These are phyloP conservation scores for Chrosomus eos DNA, from an alignment of 2,797 vertebrate genomes.

Conservation along the genomic window DNA sequence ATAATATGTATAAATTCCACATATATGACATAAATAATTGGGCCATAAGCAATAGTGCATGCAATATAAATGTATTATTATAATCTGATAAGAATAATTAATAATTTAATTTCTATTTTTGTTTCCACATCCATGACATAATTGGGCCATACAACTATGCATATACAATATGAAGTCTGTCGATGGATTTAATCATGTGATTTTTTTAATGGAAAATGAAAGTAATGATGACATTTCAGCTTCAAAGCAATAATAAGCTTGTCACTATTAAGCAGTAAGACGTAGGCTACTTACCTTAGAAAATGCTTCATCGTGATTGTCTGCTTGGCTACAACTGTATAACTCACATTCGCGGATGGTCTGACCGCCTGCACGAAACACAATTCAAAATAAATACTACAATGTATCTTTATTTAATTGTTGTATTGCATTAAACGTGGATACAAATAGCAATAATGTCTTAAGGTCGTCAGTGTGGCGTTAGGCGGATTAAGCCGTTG, in stretches of 20 bases:
- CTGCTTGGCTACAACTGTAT: slow-evolving; percentile 44
- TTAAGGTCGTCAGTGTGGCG: not conserved
- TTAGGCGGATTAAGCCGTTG: slow-evolving; percentile 35
- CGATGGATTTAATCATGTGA: not conserved
- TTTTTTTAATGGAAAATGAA: not conserved
- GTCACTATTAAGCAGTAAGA: not conserved
- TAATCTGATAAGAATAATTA: not conserved
- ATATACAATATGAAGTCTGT: not conserved
- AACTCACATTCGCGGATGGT: slow-evolving; percentile 6
- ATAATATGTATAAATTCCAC: not conserved
- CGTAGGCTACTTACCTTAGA: slow-evolving; percentile 71
- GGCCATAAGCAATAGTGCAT: not conserved
- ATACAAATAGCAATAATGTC: not conserved
- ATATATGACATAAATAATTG: not conserved
- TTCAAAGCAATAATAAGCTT: slow-evolving; percentile 9
- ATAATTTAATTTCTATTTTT: not conserved
- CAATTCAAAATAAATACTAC: not conserved
- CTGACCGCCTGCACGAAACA: slow-evolving; percentile 48
- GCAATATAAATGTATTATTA: not conserved
- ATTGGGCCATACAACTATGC: slow-evolving; percentile 10
- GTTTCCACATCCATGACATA: not conserved
- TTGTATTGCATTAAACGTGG: not conserved
- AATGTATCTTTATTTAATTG: not conserved
- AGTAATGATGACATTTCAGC: not conserved
- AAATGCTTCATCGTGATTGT: slow-evolving; percentile 82